phyloP scores from a whole-genome alignment of 2,797 vertebrate species.

The Notamacropus eugenii region DNA sequence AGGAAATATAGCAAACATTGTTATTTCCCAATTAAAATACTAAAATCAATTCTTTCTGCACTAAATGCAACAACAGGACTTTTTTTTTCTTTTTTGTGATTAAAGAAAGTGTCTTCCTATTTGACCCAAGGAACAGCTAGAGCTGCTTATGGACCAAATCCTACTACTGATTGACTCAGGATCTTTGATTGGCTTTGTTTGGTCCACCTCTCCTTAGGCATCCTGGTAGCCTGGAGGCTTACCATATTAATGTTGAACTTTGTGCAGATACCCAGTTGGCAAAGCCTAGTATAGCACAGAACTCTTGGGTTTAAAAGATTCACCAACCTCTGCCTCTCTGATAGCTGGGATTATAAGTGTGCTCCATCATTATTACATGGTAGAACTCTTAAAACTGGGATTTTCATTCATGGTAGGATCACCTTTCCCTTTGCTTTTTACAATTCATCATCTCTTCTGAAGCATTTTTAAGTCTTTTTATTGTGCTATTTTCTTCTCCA shows the following conservation, averaged over 20 bases:
- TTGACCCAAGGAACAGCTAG: background rate
- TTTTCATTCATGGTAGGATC: background rate
- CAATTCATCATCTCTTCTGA: background rate
- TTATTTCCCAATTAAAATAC: constrained; percentile 35
- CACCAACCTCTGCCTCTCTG: background rate
- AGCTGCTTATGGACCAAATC: background rate
- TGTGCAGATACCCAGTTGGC: background rate
- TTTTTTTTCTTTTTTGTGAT: constrained; percentile 1
- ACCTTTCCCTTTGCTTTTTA: background rate
- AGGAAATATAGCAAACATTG: constrained; percentile 56
- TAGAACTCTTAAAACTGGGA: background rate
- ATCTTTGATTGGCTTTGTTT: background rate
- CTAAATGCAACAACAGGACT: constrained; percentile 51
- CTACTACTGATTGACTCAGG: background rate
- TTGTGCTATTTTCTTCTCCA: constrained; percentile 4
- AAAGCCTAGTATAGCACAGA: background rate
- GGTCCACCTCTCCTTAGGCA: background rate
- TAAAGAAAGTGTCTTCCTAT: background rate
- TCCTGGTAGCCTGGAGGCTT: background rate
- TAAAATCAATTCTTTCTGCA: constrained; percentile 2
- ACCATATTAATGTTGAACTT: background rate
- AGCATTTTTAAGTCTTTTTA: background rate
- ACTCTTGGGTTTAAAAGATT: background rate
- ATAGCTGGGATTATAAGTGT: background rate
- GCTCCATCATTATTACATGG: background rate